Base-by-base conservation (phyloP, 2,888 invertebrate genomes). In the Rosalia funebris region DNA sequence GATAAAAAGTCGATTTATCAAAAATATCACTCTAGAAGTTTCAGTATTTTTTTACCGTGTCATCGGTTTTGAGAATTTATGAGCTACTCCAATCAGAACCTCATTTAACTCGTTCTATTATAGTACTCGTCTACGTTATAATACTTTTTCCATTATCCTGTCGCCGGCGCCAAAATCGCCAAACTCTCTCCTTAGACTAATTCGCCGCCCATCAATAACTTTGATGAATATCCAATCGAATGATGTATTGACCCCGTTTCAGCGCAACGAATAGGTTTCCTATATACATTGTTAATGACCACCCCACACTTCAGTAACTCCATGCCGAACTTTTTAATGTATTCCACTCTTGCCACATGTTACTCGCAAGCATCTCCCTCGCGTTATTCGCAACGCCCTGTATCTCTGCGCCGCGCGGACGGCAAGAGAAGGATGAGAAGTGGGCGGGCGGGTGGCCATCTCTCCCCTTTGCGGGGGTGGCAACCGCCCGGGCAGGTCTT, bases 351-450 rank as follows among this genome's bases (percentile, higher is more conserved):
- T 69, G 66, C 69, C 56, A 55, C 63, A 65, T 32, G 53, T 15
- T 39, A 14, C 20, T 25, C 36, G 20, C 64, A 62, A 58, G 53
- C 70, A 57, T 68, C 66, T 60, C 66, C 64, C 64, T 64, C 68
- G 54, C 69, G 61, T 65, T 60, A 65, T 65, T 66, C 70, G 62
- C 66, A 62, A 63, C 69, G 65, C 62, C 70, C 71, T 64, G 65
- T 65, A 63, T 66, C 66, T 60, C 61, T 54, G 55, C 63, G 55
- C 60, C 47, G 47, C 19, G 16, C 57, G 12, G 31, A 25, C 17
- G 16, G 60, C 65, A 54, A 65, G 61, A 69, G 75, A 75, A 75
- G 75, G 74, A 74, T 74, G 76, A 75, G 76, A 62, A 74, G 71
- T 70, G 70, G 72, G 70, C 20, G 66, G 60, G 45, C 62, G 67